Evolutionary conservation across 64 coral and sea anemone species (phyloP), one percentile per base, ranked within the genome.

Genomic region (Dendrophyllia cribrosa): DNA sequence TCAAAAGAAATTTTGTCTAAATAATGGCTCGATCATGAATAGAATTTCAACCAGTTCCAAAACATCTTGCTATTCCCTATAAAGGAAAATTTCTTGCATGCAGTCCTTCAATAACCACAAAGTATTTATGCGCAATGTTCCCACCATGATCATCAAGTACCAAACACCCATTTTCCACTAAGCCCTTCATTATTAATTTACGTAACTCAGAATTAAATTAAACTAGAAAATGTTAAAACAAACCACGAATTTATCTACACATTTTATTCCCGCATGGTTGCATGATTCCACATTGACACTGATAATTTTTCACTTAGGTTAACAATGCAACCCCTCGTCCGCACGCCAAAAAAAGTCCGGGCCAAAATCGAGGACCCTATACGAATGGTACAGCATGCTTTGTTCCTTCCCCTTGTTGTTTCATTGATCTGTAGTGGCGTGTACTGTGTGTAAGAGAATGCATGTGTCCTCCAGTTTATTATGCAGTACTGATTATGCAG

Each of bases 271-370:
- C 26, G 92, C 92, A 90, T 90, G 88, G 20, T 51, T 95, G 96
- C 91, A 93, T 99, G 97, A 78, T 93, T 87, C 75, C 84, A 83
- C 91, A 93, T 95, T 99, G 95, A 83, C 91, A 94, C 79, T 94
- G 58, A 93, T 86, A 79, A 93, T 89, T 99, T 90, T 89, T 79
- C 88, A 91, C 91, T 87, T 91, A 99, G 97, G 97, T 99, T 92
- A 99, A 99, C 97, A 99, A 96, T 99, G 97, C 97, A 53, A 99
- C 97, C 78, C 97, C 97, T 77, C 91, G 97, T 70, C 97, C 97
- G 91, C 95, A 93, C 92, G 95, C 92, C 88, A 99, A 99, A 99
- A 96, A 95, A 96, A 95, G 97, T 89, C 97, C 97, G 59, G 82
- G 77, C 65, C 91, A 92, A 92, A 96, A 92, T 84, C 94, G 94